Conservation (phyloP, 1,140 invertebrate species). For the Aleiodes sp. region DNA sequence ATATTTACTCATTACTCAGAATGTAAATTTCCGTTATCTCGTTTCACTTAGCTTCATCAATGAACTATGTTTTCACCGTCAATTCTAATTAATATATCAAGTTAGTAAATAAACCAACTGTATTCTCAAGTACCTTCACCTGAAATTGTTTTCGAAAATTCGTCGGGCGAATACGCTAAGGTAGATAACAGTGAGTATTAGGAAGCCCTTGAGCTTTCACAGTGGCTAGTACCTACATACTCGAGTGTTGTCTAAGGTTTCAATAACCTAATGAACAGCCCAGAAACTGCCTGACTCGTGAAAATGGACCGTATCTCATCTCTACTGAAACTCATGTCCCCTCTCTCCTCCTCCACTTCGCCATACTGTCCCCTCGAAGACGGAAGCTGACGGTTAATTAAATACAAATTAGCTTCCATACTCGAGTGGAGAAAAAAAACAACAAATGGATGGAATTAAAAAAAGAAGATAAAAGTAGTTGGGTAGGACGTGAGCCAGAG, state of each 20-base stretch:
- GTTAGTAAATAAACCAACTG: neutral
- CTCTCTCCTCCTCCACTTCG: neutral
- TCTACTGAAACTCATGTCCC: neutral
- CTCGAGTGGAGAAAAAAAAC: neutral
- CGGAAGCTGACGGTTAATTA: neutral
- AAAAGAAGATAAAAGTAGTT: too few species aligned
- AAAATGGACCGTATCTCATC: neutral
- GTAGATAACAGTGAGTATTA: constrained; percentile 47
- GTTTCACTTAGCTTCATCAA: too few species aligned
- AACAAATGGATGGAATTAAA: constrained; percentile 4
- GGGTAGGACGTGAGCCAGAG: neutral
- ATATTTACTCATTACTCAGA: too few species aligned
- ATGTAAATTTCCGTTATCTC: too few species aligned
- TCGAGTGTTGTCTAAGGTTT: constrained; percentile 60
- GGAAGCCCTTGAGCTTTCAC: constrained; percentile 53
- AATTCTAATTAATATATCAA: neutral
- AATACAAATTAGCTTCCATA: neutral
- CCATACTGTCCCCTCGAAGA: neutral
- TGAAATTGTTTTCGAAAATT: constrained; percentile 40
- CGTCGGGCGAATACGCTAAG: constrained; percentile 30
- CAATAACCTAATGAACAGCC: constrained; percentile 60
- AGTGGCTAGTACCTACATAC: constrained; percentile 32
- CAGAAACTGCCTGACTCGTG: constrained; percentile 3
- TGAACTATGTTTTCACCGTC: too few species aligned
- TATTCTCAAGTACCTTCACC: neutral